Conservation (phyloP, 2,797 vertebrate genomes). For the Notamacropus eugenii region DNA sequence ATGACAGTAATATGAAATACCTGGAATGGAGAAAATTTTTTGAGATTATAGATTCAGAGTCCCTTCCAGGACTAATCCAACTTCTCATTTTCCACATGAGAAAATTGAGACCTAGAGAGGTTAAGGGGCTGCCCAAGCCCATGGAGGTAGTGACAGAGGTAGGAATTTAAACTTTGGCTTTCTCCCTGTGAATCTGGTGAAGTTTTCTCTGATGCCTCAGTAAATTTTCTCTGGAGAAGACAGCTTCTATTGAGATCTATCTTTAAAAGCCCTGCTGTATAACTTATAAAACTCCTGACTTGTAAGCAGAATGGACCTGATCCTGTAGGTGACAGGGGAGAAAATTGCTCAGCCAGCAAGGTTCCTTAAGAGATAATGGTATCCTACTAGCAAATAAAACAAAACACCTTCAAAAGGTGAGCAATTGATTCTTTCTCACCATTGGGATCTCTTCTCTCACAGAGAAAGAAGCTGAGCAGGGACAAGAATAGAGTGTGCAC, state of each 20-base stretch:
- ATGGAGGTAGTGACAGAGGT: not conserved
- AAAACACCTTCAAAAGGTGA: constrained; percentile 63
- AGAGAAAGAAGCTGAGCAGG: constrained; percentile 52
- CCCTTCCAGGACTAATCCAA: not conserved
- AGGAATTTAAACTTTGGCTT: not conserved
- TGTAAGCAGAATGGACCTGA: constrained; percentile 29
- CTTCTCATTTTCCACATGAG: not conserved
- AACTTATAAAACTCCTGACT: constrained; percentile 47
- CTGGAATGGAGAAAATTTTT: not conserved
- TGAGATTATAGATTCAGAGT: not conserved
- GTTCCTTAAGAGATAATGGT: constrained; percentile 66
- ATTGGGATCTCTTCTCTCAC: constrained; percentile 24
- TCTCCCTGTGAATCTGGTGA: not conserved
- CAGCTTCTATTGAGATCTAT: constrained; percentile 13
- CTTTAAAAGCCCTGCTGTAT: constrained; percentile 53
- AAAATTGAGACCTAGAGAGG: not conserved
- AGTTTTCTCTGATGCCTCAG: not conserved
- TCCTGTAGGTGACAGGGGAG: constrained; percentile 50
- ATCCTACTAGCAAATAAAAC: constrained; percentile 66
- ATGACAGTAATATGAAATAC: not conserved
- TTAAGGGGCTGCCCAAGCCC: not conserved
- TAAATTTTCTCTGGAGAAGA: constrained; percentile 41
- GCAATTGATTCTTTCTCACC: constrained; percentile 71
- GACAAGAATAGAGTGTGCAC: constrained; percentile 29
- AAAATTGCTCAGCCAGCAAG: constrained; percentile 67